Base-by-base conservation (phyloP, 2,888 invertebrate genomes). In the Melanostoma scalare region DNA sequence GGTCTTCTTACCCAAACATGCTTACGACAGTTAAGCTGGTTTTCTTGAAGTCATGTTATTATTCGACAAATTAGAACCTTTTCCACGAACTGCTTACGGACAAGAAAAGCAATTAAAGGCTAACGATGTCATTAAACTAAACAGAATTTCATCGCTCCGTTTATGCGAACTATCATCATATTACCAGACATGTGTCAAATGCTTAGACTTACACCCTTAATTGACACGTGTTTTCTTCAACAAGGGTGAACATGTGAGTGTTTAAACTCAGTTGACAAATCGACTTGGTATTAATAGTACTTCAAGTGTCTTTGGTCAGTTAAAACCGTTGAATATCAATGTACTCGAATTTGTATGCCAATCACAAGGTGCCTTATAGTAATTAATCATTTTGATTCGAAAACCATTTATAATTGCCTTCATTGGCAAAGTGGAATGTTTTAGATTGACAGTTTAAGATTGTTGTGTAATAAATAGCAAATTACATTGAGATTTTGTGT, bases 361-460 rank as follows among this genome's bases (percentile, higher is more conserved):
- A 48, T 36, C 46, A 10, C 50, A 63, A 50, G 38, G 50, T 63
- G 6, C 3, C 20, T 40, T 2, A 50, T 63, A 35, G 38, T 63
- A 50, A 63, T 63, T 63, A 50, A 63, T 63, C 6, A 31, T 31
- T 38, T 10, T 31, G 63, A 63, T 63, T 50, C 38, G 48, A 31
- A 63, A 63, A 63, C 40, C 50, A 50, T 63, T 63, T 63, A 63
- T 63, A 63, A 63, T 63, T 63, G 31, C 63, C 38, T 50, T 38
- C 50, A 48, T 63, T 63, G 50, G 30, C 30, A 50, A 63, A 50
- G 38, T 50, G 9, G 63, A 50, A 31, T 50, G 50, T 63, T 63
- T 63, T 35, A 63, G 63, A 63, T 63, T 63, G 63, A 63, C 63
- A 63, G 48, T 38, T 4, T 38, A n/a, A 31, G 36, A 63, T 63